Evolutionary conservation across 2,888 invertebrate genomes (phyloP), one percentile per base, ranked within the genome.

Genomic region (Furcula furcula): DNA sequence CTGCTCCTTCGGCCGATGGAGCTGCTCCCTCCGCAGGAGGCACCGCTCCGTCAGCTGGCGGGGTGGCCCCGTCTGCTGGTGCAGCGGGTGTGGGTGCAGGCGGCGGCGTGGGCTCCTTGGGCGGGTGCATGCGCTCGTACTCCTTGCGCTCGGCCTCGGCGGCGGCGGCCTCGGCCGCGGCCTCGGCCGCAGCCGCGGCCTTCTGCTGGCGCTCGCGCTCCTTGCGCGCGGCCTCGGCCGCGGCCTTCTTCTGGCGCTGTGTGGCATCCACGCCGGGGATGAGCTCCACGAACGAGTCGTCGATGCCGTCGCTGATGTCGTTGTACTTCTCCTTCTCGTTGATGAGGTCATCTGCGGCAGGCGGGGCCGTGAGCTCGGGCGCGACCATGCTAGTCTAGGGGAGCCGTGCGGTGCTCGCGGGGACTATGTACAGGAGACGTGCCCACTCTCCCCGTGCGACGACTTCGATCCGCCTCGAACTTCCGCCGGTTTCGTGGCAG

Each of bases 251-350:
- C 21, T 87, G 87, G 34, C 70, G 73, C 39, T 46, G 46, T 46
- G 67, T 85, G 59, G 89, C 86, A 60, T 89, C 85, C 52, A 91
- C 90, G 61, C 91, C 91, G 35, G 90, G 90, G 79, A 92, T 91
- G 63, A 93, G 89, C 83, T 97, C 97, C 73, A 95, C 93, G 91
- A 97, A 97, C 61, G 97, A 97, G 80, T 93, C 92, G 90, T 98
- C 98, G 91, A 98, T 92, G 90, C 95, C 97, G 83, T 97, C 95
- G 66, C 95, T 95, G 89, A 98, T 95, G 81, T 94, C 92, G 90
- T 96, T 97, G 93, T 93, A 97, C 87, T 93, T 93, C 91, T 97
- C 97, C 91, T 95, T 97, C 87, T 94, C 95, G 75, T 88, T 90
- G 89, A 95, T 94, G 90, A 95, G 91, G 77, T 95, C 95, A 92